phyloP scores from a whole-genome alignment of 2,888 invertebrate genomes.

The Protonemura montana region DNA sequence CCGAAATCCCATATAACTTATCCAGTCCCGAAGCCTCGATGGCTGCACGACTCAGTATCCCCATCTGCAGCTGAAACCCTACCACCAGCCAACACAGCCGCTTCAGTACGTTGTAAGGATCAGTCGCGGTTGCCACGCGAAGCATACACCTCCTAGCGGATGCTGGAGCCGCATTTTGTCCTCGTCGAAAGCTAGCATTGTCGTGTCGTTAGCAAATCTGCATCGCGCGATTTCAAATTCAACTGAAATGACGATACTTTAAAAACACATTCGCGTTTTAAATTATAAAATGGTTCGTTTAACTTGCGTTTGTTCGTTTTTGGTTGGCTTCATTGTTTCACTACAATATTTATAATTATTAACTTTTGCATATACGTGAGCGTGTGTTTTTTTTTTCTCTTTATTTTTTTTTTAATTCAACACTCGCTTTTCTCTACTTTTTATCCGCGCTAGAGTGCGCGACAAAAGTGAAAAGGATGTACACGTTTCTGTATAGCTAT shows the following conservation, averaged over 20 bases:
- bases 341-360: background rate
- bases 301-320: background rate
- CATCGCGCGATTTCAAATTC: background rate
- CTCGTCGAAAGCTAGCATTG: background rate
- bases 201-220: background rate
- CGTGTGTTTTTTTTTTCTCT: background rate
- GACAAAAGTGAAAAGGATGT: conserved; percentile 4
- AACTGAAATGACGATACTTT: background rate
- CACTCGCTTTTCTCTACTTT: background rate
- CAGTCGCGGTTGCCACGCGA: background rate
- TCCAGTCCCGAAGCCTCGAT: background rate
- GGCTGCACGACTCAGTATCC: background rate
- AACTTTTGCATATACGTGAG: background rate
- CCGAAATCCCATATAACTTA: background rate
- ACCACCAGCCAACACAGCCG: background rate
- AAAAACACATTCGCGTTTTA: background rate
- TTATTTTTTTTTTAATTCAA: background rate
- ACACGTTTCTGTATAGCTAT: background rate
- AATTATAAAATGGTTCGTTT: background rate
- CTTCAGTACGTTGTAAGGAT: background rate
- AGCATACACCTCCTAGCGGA: background rate
- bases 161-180: background rate
- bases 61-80: no score
- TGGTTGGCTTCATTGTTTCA: background rate
- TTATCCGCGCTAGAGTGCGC: background rate